phyloP scores from a whole-genome alignment of 2,888 invertebrate species.

The Girardia tigrina region DNA sequence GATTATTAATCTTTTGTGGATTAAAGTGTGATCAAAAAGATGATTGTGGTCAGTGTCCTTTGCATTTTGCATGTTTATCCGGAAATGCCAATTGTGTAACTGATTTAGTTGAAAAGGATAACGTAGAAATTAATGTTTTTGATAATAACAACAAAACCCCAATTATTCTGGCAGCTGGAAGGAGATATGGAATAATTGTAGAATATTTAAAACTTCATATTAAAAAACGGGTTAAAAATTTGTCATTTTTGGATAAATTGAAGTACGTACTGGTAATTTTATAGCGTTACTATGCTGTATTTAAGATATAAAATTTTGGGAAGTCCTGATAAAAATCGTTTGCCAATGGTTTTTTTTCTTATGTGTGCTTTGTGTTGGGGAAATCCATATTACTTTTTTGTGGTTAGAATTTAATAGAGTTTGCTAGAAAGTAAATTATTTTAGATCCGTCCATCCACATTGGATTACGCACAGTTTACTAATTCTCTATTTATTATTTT shows the following conservation, averaged over 20 bases:
- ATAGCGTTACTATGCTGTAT: background rate
- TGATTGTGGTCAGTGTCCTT: slow-evolving; percentile 76
- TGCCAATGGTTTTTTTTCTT: slow-evolving; percentile 67
- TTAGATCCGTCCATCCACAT: background rate
- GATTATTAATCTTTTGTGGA: slow-evolving; percentile 74
- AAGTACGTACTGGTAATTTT: background rate
- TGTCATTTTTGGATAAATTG: slow-evolving; percentile 43
- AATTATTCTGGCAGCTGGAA: slow-evolving; percentile 71
- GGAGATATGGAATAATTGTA: slow-evolving; percentile 71
- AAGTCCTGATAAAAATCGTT: background rate
- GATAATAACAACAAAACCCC: slow-evolving; percentile 86
- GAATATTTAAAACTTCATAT: slow-evolving; percentile 67
- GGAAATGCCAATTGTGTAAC: slow-evolving; percentile 74
- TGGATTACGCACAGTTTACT: background rate
- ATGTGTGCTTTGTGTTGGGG: slow-evolving; percentile 75
- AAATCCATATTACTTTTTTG: slow-evolving; percentile 78
- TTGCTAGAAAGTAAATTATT: background rate
- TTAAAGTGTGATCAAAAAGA: slow-evolving; percentile 75
- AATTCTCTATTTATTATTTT: background rate
- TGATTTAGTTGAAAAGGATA: slow-evolving; percentile 60
- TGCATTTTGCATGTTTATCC: slow-evolving; percentile 74
- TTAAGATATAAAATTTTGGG: background rate
- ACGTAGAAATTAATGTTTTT: slow-evolving; percentile 62
- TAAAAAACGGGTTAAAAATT: slow-evolving; percentile 66
- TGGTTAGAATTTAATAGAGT: slow-evolving; percentile 54